Evolutionary conservation across 2,888 invertebrate species (phyloP).

Genomic region (Watsonalla binaria): DNA sequence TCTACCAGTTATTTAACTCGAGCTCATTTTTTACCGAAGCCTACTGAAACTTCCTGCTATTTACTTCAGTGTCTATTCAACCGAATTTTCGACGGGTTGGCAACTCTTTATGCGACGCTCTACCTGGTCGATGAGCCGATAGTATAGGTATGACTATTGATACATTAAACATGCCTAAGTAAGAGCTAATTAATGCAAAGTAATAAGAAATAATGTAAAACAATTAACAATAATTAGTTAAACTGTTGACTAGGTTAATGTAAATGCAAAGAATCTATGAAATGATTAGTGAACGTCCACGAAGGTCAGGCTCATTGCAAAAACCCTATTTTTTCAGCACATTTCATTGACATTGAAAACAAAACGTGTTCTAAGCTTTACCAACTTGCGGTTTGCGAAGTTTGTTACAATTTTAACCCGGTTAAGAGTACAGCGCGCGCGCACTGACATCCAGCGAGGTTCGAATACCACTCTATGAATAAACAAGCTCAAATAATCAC

Average conservation of each 20-base stretch:
- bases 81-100: not conserved
- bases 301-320: conserved; percentile 46
- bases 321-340: conserved; percentile 42
- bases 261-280: conserved; percentile 26
- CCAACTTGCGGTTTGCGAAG: conserved; percentile 16
- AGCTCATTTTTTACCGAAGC: conserved; percentile 3
- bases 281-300: conserved; percentile 48
- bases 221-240: not conserved
- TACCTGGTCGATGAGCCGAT: not conserved
- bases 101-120: not conserved
- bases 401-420: conserved; percentile 18
- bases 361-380: conserved; percentile 18
- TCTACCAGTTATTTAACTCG: conserved; percentile 16
- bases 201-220: not conserved
- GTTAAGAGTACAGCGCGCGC: conserved; percentile 21
- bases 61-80: conserved; percentile 6
- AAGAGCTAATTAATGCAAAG: too few relatives aligned
- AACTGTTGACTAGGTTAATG: conserved; percentile 1
- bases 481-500: conserved; percentile 37
- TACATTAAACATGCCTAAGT: not conserved
- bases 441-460: conserved; percentile 12
- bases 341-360: conserved; percentile 54
- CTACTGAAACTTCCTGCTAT: conserved; percentile 6
- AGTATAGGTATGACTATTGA: not conserved
- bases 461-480: conserved; percentile 43